These are phyloP conservation scores for Halictus ligatus DNA, from an alignment of 2,888 invertebrate species.

Conservation along the genomic window DNA sequence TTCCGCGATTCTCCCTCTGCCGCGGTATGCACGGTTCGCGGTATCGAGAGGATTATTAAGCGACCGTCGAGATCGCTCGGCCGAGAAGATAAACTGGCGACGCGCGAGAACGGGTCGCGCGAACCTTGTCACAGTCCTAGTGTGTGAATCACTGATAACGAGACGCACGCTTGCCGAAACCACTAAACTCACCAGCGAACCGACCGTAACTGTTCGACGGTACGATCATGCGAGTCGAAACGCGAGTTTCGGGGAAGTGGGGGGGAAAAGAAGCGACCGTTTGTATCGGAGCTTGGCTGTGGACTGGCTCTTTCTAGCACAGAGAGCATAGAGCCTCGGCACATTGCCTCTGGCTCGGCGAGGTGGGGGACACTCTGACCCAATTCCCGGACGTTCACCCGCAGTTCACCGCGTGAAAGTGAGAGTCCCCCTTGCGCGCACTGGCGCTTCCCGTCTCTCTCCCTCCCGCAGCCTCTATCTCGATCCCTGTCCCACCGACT, in stretches of 20 bases:
- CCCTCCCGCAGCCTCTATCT: conserved; percentile 55
- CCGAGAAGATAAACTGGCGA: neutral
- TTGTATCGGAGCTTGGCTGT: conserved; percentile 82
- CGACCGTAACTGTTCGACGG: conserved; percentile 39
- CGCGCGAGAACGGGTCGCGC: neutral
- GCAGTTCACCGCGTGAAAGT: conserved; percentile 88
- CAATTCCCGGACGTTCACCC: conserved; percentile 92
- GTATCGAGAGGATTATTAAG: neutral
- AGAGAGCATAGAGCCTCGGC: conserved; percentile 84
- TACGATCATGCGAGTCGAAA: conserved; percentile 40
- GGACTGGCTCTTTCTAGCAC: conserved; percentile 83
- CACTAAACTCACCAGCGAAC: conserved; percentile 46
- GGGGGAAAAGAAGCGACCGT: conserved; percentile 78
- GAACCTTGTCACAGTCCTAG: conserved; percentile 13
- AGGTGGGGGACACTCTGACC: conserved; percentile 90
- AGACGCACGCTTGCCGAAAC: neutral
- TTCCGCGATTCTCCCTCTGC: neutral
- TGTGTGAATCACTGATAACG: neutral
- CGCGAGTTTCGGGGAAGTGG: conserved; percentile 52
- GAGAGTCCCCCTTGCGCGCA: conserved; percentile 86
- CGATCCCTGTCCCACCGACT: conserved; percentile 49
- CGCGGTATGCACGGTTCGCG: neutral
- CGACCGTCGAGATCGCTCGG: neutral
- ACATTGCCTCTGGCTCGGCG: conserved; percentile 86
- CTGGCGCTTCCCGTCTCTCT: conserved; percentile 63